A percentile compares a stretch with the other conserved stretches of the same genome.
These are phyloP conservation scores for Seriola dumerili DNA, from an alignment of 2,113 vertebrate genomes.

Conservation along the genomic window DNA sequence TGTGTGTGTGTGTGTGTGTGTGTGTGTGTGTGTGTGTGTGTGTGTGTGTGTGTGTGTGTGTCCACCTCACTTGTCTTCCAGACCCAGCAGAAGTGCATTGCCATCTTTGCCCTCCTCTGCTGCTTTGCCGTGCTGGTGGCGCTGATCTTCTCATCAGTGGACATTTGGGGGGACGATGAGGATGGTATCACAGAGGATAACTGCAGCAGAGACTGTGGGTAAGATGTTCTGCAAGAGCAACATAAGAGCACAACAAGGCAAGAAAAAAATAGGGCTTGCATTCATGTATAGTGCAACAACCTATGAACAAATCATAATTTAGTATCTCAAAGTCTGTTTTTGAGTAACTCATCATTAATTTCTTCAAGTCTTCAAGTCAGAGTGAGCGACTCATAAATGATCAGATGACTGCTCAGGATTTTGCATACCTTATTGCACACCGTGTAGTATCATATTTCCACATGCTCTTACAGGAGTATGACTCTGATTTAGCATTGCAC, in stretches of 20 bases:
- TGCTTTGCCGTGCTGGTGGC: slow-evolving; percentile 93
- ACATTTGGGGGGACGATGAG: slow-evolving; percentile 92
- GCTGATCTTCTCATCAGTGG: slow-evolving; percentile 95
- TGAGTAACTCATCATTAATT: neutral
- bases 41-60: slow-evolving; percentile 11
- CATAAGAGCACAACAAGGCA: neutral
- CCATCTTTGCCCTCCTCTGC: slow-evolving; percentile 94
- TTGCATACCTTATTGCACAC: too few species aligned
- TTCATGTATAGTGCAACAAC: slow-evolving; percentile 28
- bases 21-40: neutral
- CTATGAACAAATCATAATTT: neutral
- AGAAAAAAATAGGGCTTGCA: neutral
- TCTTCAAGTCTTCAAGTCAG: neutral
- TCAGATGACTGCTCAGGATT: too few species aligned
- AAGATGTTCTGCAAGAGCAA: slow-evolving; percentile 74
- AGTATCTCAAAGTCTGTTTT: neutral
- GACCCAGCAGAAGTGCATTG: slow-evolving; percentile 98
- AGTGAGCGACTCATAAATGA: neutral
- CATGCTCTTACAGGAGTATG: too few species aligned
- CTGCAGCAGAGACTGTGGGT: slow-evolving; percentile 95
- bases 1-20: neutral
- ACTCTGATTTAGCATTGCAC: too few species aligned
- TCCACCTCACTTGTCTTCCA: slow-evolving; percentile 64
- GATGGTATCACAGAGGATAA: slow-evolving; percentile 95
- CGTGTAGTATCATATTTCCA: too few species aligned